Base-by-base conservation (phyloP, 2,888 invertebrate species). In the Bellardia pandia region DNA sequence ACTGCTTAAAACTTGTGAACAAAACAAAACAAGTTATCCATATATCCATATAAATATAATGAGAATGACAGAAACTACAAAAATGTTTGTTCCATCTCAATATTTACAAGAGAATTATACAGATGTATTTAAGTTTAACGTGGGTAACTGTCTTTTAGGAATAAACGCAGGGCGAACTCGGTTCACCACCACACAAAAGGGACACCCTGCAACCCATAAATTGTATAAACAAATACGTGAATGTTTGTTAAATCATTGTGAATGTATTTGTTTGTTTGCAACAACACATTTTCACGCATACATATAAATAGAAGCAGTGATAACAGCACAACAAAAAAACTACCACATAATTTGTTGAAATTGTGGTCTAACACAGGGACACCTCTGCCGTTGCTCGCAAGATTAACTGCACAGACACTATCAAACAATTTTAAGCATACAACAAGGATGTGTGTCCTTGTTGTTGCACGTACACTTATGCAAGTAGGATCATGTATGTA, bases 341-440 rank as follows among this genome's bases (percentile, higher is more conserved):
- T 11, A 48, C 72, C n/a, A 78, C 37, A 68, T 79, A 79, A 85
- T 85, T 75, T 85, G 79, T 79, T 85, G 74, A 85, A 85, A 68
- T 79, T 85, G 74, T 75, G 53, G 58, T 60, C 16, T 75, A 69
- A 66, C 68, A 37, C 74, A 84, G 23, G 51, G 74, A 4, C 37
- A 45, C 66, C 48, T 51, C 40, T 16, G 40, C 64, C 3, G 9
- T 16, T n/a, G 30, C n/a, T n/a, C n/a, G 33, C 14, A 33, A 71
- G 13, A 40, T 1, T 14, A 58, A 60, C n/a, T 62, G 33, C 37
- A 11, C 16, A 58, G 48, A 16, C 33, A 68, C 56, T 58, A 33
- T 16, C 11, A 42, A 2, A 68, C 13, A 56, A n/a, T 56, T 77
- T 77, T 40, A 56, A 53, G n/a, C n/a, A 6, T 62, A n/a, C 45